phyloP scores from a whole-genome alignment of 2,888 invertebrate genomes.

The Glyphotaelius pellucidus region DNA sequence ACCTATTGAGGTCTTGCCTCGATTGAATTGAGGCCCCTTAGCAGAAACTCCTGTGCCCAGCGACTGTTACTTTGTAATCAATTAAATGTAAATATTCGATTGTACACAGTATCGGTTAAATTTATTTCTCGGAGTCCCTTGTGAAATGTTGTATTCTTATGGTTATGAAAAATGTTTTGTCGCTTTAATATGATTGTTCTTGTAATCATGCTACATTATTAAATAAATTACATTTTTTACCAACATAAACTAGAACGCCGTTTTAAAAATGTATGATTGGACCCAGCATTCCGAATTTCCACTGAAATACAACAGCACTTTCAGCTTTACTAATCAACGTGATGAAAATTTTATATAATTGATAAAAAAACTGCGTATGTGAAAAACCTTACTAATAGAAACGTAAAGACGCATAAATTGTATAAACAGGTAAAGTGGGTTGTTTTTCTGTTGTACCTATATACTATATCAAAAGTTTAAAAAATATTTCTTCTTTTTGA shows the following conservation, averaged over 20 bases:
- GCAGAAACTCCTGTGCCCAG: neutral
- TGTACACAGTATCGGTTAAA: neutral
- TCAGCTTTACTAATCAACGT: too few species aligned
- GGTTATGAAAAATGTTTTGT: neutral
- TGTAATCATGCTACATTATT: neutral
- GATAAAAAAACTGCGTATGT: too few species aligned
- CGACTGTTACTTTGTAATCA: neutral
- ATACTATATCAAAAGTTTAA: too few species aligned
- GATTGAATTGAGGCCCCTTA: constrained; percentile 58
- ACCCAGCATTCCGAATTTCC: too few species aligned
- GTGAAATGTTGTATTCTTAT: neutral
- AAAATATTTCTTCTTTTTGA: too few species aligned
- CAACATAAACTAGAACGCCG: neutral
- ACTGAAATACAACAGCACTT: too few species aligned
- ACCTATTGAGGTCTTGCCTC: constrained; percentile 61
- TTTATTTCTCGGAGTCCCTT: neutral
- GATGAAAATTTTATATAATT: too few species aligned
- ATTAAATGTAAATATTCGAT: constrained; percentile 25
- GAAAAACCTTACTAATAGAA: too few species aligned
- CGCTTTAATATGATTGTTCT: neutral
- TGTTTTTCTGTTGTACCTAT: too few species aligned
- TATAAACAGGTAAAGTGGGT: too few species aligned
- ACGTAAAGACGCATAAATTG: too few species aligned
- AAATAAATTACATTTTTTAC: neutral
- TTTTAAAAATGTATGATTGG: neutral